Conservation (phyloP, 1,140 invertebrate genomes). For the Delia radicum region DNA sequence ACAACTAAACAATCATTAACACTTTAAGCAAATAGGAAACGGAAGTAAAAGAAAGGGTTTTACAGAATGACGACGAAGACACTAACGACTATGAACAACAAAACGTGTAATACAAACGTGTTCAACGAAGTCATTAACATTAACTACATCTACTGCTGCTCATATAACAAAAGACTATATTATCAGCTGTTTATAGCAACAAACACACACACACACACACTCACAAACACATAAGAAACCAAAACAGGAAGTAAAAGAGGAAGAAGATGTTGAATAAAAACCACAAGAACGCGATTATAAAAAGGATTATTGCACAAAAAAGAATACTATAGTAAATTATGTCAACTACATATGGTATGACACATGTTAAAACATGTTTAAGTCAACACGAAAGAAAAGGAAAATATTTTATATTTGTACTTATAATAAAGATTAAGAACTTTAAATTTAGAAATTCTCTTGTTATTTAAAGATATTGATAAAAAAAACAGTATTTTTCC, state of each 20-base stretch:
- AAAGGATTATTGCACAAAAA: slow-evolving; percentile 6
- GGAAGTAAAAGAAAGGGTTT: slow-evolving; percentile 31
- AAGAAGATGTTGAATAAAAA: neutral
- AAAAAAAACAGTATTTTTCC: too few relatives aligned
- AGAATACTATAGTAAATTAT: neutral
- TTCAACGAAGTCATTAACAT: slow-evolving; percentile 19
- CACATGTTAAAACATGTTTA: too few relatives aligned
- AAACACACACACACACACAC: neutral
- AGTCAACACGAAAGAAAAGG: too few relatives aligned
- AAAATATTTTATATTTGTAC: too few relatives aligned
- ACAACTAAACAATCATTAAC: slow-evolving; percentile 9
- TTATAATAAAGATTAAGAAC: too few relatives aligned
- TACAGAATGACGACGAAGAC: neutral
- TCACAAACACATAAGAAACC: neutral
- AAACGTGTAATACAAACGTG: slow-evolving; percentile 12
- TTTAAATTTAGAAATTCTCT: too few relatives aligned
- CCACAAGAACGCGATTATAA: neutral
- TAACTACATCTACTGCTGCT: slow-evolving; percentile 23
- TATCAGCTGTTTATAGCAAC: neutral
- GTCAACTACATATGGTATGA: neutral
- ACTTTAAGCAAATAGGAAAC: slow-evolving; percentile 28
- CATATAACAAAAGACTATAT: neutral
- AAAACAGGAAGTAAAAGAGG: neutral
- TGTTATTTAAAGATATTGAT: too few relatives aligned
- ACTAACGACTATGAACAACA: too few relatives aligned